phyloP scores from a whole-genome alignment of 53 echinoderm and acorn worm species.

The Mesocentrotus franciscanus region DNA sequence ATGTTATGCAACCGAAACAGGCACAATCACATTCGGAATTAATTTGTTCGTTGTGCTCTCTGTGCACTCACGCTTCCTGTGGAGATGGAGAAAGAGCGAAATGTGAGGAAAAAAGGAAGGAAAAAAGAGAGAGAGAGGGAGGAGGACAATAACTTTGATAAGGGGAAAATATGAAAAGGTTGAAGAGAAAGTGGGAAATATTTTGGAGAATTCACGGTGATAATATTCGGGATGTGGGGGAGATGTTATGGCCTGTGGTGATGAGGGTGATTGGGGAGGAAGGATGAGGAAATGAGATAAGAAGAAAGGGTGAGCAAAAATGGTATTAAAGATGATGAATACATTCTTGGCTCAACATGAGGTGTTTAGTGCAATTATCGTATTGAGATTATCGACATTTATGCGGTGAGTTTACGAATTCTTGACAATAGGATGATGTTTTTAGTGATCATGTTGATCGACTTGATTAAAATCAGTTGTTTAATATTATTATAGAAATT shows the following conservation, averaged over 20 bases:
- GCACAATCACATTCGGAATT: neutral
- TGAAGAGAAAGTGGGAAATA: neutral
- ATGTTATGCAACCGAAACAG: conserved; percentile 61
- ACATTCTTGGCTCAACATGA: neutral
- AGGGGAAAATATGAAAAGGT: neutral
- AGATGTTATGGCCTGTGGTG: conserved; percentile 5
- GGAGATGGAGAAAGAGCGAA: neutral
- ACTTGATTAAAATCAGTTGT: no score
- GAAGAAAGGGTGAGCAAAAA: conserved; percentile 26
- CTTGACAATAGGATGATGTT: neutral
- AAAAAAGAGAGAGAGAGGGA: neutral
- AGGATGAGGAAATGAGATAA: conserved; percentile 29
- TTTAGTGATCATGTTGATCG: neutral
- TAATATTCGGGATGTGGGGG: neutral
- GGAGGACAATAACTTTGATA: neutral
- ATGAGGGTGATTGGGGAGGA: neutral
- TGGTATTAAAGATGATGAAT: neutral
- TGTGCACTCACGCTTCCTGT: neutral
- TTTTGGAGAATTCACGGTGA: conserved; percentile 7
- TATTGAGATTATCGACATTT: neutral
- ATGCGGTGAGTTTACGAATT: neutral
- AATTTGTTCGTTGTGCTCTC: conserved; percentile 21
- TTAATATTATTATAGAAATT: no score
- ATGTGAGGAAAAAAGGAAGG: neutral
- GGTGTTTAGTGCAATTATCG: neutral